Percentiles rank a stretch among this genome's conserved stretches.
phyloP scores from a whole-genome alignment of 2,797 vertebrate species.

The Anabacerthia variegaticeps region DNA sequence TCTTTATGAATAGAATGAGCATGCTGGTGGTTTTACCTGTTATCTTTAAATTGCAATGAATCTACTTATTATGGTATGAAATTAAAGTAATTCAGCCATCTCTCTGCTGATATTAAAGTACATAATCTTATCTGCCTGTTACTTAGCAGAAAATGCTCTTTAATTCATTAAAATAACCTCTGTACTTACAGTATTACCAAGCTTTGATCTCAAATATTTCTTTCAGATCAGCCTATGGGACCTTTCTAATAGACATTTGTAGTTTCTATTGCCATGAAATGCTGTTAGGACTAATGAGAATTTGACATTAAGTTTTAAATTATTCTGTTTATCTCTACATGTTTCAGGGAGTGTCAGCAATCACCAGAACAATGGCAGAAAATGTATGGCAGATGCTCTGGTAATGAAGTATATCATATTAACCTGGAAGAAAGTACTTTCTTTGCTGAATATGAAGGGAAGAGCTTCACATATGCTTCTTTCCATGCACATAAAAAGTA shows the following conservation, averaged over 20 bases:
- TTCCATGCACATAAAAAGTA: conserved; percentile 99
- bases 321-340: conserved; percentile 41
- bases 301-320: neutral
- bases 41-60: neutral
- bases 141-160: neutral
- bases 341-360: conserved; percentile 90
- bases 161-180: neutral
- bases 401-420: conserved; percentile 98
- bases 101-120: neutral
- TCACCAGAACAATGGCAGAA: conserved; percentile 97
- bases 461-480: conserved; percentile 97
- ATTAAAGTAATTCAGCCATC: neutral
- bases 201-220: neutral
- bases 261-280: neutral
- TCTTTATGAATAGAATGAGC: neutral
- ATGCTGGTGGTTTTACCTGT: neutral
- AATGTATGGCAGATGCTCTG: conserved; percentile 94
- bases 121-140: neutral
- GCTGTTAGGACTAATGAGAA: neutral
- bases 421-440: conserved; percentile 94
- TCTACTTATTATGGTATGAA: neutral
- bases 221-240: neutral
- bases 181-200: neutral
- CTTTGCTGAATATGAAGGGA: conserved; percentile 95
- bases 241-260: neutral